Evolutionary conservation across 2,888 invertebrate species (phyloP), one percentile per base, ranked within the genome.

Genomic region (Anodontia alba): DNA sequence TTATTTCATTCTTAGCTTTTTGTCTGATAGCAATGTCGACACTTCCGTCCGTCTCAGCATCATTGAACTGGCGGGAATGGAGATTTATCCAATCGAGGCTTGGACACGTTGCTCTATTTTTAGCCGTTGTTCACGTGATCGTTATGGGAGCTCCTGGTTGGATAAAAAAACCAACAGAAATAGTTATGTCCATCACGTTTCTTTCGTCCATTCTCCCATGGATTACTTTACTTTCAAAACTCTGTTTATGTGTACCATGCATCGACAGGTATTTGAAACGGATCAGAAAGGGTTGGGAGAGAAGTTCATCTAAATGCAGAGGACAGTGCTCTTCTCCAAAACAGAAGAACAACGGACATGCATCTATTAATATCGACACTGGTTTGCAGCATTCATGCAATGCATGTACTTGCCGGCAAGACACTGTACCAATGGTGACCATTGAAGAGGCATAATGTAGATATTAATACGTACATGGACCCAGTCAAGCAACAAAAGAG

Each of bases 61-160:
- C 87, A 15, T 73, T 93, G 8, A 92, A 92, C 78, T 93, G 92
- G 92, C 81, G 89, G 10, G 92, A 93, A 76, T 93, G 92, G 92
- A 78, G 90, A n/a, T 91, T 90, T 72, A 85, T 92, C n/a, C 92
- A 92, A 78, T 91, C 92, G 23, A 87, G 88, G 43, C 54, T 92
- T 3, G 92, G 92, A 38, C 87, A 90, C 71, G 62, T 82, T 17
- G 87, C 88, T 12, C 80, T 92, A 57, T 74, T 90, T 15, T 73
- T 92, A 17, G 84, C 90, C 2, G 80, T 89, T 10, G 76, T 80
- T 49, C 92, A 92, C 72, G 91, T 90, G 10, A 78, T 87, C 8
- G 80, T 91, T 8, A 90, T 91, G 89, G 91, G 91, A 3, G 83
- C 87, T 7, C 90, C 90, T 1, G 87, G 86, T 20, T 92, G 92